Base-by-base conservation (phyloP, 2,888 invertebrate genomes). In the Argyresthia goedartella region DNA sequence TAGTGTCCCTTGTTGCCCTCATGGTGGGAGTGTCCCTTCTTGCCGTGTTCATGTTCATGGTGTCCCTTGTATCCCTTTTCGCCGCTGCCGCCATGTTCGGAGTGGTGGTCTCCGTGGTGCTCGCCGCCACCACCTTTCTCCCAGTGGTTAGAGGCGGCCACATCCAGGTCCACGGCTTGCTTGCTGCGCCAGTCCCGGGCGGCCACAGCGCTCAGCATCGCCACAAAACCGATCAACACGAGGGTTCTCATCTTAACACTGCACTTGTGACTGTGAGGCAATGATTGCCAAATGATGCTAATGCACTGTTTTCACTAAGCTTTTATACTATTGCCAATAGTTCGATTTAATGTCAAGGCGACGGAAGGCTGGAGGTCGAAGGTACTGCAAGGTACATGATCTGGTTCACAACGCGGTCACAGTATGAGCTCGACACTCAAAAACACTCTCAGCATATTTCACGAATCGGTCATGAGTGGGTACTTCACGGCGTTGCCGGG, bases 21-120 rank as follows among this genome's bases (percentile, higher is more conserved):
- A 61, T 92, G 91, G 62, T 91, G 88, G 57, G 92, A 90, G 65
- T 93, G 91, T 1, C 93, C 93, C 61, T 92, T 92, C 56, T 91
- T 86, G 13, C 90, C 91, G 61, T 92, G 90, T 56, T 90, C 89
- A 56, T 91, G 87, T 45, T 89, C 88, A 60, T 93, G 91, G 58
- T 89, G 81, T 14, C 89, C 89, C 59, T 92, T 91, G 81, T 93
- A 91, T 6, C 91, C 91, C 58, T 92, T 91, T 53, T 92, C 91
- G 2, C 88, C 91, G 61, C 91, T 89, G 50, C 89, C 91, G 0
- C 93, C 93, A 53, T 91, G 88, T 54, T 90, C 88, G 43, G 81
- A 76, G 62, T 89, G 89, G 56, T 91, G 89, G 53, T 89, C 89
- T 0, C 88, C 88, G 59, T 91, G 88, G 56, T 91, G 87, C 56